These are phyloP conservation scores for Trigoniulus corallinus DNA, from an alignment of 1,140 invertebrate genomes.

Conservation along the genomic window DNA sequence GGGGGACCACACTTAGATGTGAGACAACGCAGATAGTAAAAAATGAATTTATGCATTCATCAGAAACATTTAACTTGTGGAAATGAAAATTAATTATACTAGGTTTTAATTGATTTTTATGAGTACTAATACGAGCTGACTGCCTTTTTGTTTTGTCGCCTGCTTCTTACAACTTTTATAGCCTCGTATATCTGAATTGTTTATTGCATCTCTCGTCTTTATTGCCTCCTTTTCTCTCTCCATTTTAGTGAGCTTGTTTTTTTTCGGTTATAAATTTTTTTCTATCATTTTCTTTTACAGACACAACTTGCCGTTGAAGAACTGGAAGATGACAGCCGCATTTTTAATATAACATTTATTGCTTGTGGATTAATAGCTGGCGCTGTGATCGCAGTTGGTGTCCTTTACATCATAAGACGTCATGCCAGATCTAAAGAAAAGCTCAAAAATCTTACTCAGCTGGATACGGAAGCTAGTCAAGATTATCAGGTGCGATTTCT, in stretches of 20 bases:
- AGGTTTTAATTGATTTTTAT: too few relatives aligned
- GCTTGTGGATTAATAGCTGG: slow-evolving; percentile 46
- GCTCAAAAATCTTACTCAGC: slow-evolving; percentile 32
- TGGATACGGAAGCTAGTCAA: slow-evolving; percentile 73
- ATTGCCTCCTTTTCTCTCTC: too few relatives aligned
- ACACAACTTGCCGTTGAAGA: slow-evolving; percentile 18
- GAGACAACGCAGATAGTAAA: too few relatives aligned
- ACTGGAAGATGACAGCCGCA: slow-evolving; percentile 20
- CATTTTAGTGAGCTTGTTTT: not conserved
- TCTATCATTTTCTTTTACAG: slow-evolving; percentile 14
- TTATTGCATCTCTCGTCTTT: too few relatives aligned
- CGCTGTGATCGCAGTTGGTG: slow-evolving; percentile 43
- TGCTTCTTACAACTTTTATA: too few relatives aligned
- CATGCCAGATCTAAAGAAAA: slow-evolving; percentile 52
- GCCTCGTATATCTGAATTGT: too few relatives aligned
- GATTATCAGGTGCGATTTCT: slow-evolving; percentile 94
- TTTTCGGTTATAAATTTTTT: not conserved
- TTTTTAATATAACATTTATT: slow-evolving; percentile 40
- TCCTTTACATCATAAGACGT: slow-evolving; percentile 52
- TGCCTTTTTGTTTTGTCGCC: too few relatives aligned
- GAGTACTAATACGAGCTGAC: too few relatives aligned
- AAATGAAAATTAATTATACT: too few relatives aligned
- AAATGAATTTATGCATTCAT: too few relatives aligned
- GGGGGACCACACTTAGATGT: too few relatives aligned
- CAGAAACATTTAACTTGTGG: too few relatives aligned